phyloP scores from a whole-genome alignment of 2,113 vertebrate genomes.

The Axis porcinus region DNA sequence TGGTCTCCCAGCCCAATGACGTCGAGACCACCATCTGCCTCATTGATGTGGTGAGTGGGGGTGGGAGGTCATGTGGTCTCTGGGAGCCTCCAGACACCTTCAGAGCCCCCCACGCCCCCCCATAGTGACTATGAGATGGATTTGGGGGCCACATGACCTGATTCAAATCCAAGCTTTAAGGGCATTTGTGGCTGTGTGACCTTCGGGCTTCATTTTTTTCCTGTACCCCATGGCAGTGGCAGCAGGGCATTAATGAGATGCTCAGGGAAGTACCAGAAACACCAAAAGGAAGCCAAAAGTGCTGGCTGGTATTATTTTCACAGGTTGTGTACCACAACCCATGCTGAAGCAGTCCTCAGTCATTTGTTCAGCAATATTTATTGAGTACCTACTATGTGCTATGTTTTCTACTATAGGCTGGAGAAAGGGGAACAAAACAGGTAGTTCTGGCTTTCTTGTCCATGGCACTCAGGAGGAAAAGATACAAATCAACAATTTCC shows the following conservation, averaged over 20 bases:
- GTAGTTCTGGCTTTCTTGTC: background rate
- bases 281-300: rapidly evolving
- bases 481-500: background rate
- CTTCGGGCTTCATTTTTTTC: background rate
- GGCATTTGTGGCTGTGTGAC: background rate
- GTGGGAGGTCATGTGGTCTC: rapidly evolving
- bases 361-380: background rate
- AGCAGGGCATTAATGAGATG: background rate
- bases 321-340: background rate
- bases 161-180: background rate
- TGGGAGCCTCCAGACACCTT: background rate
- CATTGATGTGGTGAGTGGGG: constrained; percentile 60
- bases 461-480: background rate
- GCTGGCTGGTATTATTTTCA: background rate
- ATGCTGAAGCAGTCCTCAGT: background rate
- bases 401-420: background rate
- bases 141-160: background rate
- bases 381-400: background rate
- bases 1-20: constrained; percentile 1
- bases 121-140: background rate
- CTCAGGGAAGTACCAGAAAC: background rate
- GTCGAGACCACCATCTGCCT: constrained; percentile 67
- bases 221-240: background rate
- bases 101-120: background rate
- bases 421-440: background rate